phyloP scores from a whole-genome alignment of 1,140 invertebrate genomes.

The Amyelois transitella region DNA sequence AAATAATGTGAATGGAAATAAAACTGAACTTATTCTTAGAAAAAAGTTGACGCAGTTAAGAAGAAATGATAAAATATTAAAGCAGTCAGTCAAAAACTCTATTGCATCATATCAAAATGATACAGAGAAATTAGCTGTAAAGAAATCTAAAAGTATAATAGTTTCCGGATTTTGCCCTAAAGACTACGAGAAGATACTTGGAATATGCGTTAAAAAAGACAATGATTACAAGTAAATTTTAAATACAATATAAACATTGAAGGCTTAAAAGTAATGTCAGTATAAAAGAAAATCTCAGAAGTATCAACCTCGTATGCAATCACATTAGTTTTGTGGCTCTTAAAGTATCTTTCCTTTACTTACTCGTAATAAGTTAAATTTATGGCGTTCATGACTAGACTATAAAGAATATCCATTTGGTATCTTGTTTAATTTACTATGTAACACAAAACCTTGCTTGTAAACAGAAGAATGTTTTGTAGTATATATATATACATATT shows the following conservation, averaged over 20 bases:
- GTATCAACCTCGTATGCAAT: too few species aligned
- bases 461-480: too few species aligned
- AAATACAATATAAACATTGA: background rate
- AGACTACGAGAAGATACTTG: background rate
- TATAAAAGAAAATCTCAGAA: too few species aligned
- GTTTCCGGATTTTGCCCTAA: background rate
- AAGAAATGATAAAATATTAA: background rate
- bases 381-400: too few species aligned
- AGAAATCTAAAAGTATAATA: background rate
- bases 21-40: background rate
- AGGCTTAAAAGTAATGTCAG: too few species aligned
- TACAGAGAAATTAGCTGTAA: background rate
- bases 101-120: background rate
- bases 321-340: too few species aligned
- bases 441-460: too few species aligned
- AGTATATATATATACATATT: too few species aligned
- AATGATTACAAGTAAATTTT: background rate
- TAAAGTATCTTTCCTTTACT: too few species aligned
- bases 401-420: too few species aligned
- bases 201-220: background rate
- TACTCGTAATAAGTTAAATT: too few species aligned
- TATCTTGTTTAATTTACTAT: too few species aligned
- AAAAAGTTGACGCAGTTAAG: background rate
- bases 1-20: background rate
- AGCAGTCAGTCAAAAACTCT: background rate